Conservation (phyloP, 2,888 invertebrate species). For the Antitype chi region DNA sequence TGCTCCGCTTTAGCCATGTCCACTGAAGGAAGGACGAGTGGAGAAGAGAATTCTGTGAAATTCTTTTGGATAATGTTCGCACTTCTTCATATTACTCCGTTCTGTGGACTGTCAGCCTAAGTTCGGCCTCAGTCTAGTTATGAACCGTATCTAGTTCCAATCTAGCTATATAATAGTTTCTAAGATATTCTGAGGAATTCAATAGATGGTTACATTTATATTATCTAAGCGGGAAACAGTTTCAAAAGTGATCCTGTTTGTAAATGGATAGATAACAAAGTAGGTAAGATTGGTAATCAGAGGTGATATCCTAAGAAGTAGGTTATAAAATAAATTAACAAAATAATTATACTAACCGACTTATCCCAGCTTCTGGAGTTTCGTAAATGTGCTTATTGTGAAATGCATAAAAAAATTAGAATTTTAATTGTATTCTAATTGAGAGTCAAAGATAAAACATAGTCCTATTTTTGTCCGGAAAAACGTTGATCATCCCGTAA, state of each 20-base stretch:
- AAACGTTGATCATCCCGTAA: no score
- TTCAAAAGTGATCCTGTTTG: constrained; percentile 22
- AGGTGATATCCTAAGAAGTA: neutral
- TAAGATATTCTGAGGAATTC: constrained; percentile 49
- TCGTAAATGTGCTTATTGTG: no score
- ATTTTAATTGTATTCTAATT: no score
- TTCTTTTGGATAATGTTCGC: neutral
- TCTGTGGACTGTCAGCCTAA: neutral
- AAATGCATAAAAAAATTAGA: no score
- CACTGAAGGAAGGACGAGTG: no score
- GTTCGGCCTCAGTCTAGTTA: constrained; percentile 21
- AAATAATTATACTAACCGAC: neutral
- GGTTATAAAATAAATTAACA: neutral
- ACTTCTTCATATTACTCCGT: no score
- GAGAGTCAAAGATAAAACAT: no score
- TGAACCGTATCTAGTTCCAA: constrained; percentile 4
- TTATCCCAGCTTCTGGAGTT: no score
- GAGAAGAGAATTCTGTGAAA: no score
- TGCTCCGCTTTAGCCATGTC: no score
- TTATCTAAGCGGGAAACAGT: constrained; percentile 35
- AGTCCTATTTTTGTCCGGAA: no score
- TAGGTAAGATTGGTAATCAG: neutral
- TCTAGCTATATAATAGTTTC: constrained; percentile 42
- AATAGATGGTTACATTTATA: constrained; percentile 28
- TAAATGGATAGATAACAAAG: neutral